phyloP scores from a whole-genome alignment of 1,140 invertebrate genomes.

The Portunus trituberculatus region DNA sequence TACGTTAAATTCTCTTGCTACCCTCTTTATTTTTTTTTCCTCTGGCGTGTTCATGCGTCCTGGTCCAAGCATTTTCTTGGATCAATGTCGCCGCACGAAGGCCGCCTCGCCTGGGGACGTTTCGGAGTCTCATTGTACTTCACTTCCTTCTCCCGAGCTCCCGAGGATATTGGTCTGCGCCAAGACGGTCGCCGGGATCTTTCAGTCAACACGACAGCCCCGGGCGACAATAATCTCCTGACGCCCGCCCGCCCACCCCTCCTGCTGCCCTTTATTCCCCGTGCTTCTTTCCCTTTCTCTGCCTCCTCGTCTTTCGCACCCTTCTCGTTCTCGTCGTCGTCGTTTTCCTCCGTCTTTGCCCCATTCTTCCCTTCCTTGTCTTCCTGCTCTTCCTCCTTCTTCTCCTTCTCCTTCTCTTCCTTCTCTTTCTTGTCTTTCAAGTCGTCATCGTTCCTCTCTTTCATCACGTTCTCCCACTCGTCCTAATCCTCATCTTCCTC shows the following conservation, averaged over 20 bases:
- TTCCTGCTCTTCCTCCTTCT: neutral
- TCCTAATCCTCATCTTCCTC: neutral
- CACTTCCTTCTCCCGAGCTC: neutral
- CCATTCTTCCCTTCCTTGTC: neutral
- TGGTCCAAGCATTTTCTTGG: neutral
- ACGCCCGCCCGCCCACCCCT: neutral
- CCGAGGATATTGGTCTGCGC: constrained; percentile 8
- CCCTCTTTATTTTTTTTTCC: neutral
- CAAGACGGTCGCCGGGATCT: constrained; percentile 39
- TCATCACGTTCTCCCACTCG: neutral
- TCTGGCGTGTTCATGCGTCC: neutral
- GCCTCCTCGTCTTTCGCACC: neutral
- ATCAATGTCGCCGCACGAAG: neutral
- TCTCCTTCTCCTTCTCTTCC: neutral
- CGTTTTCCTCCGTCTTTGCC: neutral
- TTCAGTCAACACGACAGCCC: constrained; percentile 50
- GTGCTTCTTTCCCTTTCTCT: neutral
- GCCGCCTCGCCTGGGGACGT: neutral
- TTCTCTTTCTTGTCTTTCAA: neutral
- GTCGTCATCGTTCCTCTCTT: neutral
- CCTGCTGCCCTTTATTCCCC: neutral
- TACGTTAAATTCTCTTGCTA: neutral
- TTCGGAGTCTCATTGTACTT: constrained; percentile 26
- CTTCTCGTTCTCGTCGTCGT: neutral
- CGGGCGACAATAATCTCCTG: constrained; percentile 41